phyloP scores from a whole-genome alignment of 2,113 vertebrate genomes.

The Scopus umbretta region DNA sequence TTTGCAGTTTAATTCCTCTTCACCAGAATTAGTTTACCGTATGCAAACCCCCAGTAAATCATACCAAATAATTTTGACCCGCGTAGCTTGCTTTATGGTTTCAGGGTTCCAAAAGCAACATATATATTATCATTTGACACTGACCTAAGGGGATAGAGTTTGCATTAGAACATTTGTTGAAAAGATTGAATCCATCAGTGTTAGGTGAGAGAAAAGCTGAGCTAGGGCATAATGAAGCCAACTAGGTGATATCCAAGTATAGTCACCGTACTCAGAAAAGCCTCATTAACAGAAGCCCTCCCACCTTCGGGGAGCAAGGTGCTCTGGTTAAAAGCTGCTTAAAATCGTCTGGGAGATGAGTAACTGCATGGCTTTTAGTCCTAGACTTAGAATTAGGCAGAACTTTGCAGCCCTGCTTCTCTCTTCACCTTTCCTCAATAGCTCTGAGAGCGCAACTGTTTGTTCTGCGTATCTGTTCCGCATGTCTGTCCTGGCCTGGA shows the following conservation, averaged over 20 bases:
- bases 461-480: not conserved
- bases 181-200: not conserved
- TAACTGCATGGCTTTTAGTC: not conserved
- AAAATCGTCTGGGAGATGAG: not conserved
- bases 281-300: not conserved
- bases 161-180: not conserved
- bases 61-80: not conserved
- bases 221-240: not conserved
- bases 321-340: not conserved
- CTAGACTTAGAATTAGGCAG: no score
- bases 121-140: not conserved
- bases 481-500: not conserved
- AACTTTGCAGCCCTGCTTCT: not conserved
- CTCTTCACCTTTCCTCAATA: not conserved
- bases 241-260: not conserved
- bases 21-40: not conserved
- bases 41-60: not conserved
- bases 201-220: not conserved
- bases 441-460: not conserved
- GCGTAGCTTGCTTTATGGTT: not conserved
- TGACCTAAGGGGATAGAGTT: not conserved
- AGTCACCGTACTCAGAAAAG: not conserved
- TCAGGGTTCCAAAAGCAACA: conserved; percentile 18
- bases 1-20: not conserved
- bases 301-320: not conserved